phyloP scores from a whole-genome alignment of 2,797 vertebrate genomes.

The Pagetopsis macropterus region DNA sequence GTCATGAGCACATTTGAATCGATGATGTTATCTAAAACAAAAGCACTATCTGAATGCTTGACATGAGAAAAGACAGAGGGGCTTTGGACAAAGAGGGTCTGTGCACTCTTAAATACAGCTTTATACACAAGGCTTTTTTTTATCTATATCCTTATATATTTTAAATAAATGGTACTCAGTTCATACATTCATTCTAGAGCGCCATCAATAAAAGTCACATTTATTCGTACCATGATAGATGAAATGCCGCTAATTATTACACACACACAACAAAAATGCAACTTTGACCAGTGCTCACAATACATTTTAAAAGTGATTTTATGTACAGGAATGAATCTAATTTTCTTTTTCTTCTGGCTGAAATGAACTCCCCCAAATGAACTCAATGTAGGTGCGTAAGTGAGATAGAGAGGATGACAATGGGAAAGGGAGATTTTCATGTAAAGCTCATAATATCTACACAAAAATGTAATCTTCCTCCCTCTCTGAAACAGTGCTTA shows the following conservation, averaged over 20 bases:
- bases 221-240: constrained; percentile 66
- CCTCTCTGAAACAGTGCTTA: constrained; percentile 20
- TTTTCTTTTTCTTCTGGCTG: constrained; percentile 16
- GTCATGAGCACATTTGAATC: constrained; percentile 50
- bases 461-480: constrained; percentile 15
- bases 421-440: constrained; percentile 15
- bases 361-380: constrained; percentile 28
- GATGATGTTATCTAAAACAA: constrained; percentile 34
- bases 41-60: constrained; percentile 33
- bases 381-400: constrained; percentile 8
- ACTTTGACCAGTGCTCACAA: constrained; percentile 51
- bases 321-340: constrained; percentile 52
- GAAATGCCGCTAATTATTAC: constrained; percentile 62
- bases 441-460: constrained; percentile 24
- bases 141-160: constrained; percentile 58
- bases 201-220: constrained; percentile 68
- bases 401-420: constrained; percentile 22
- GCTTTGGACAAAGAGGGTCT: constrained; percentile 46
- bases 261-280: constrained; percentile 35
- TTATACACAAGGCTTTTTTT: constrained; percentile 62
- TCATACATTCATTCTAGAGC: constrained; percentile 76
- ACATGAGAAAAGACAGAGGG: constrained; percentile 42
- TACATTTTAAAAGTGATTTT: constrained; percentile 39
- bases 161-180: constrained; percentile 62
- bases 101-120: constrained; percentile 69